phyloP scores from a whole-genome alignment of 2,113 vertebrate genomes.

The Passer montanus region DNA sequence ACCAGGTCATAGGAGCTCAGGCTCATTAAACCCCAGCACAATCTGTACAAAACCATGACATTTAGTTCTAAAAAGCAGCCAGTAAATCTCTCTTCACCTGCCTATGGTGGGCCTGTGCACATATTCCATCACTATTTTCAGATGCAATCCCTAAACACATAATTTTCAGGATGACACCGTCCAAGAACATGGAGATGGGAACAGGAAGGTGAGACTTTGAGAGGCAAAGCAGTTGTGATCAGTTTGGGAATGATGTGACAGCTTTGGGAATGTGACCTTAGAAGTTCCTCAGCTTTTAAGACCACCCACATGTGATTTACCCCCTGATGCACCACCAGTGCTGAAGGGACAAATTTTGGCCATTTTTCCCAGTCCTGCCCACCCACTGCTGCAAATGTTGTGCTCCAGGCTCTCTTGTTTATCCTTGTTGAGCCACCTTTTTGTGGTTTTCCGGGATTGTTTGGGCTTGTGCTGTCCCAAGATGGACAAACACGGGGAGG shows the following conservation, averaged over 20 bases:
- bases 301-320: background rate
- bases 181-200: background rate
- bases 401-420: background rate
- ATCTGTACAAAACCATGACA: background rate
- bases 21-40: background rate
- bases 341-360: background rate
- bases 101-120: fast-evolving
- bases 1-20: background rate
- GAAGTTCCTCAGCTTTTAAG: background rate
- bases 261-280: background rate
- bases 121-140: background rate
- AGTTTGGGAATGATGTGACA: background rate
- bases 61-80: background rate
- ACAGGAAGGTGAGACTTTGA: background rate
- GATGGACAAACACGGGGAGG: background rate
- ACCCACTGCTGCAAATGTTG: background rate
- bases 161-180: background rate
- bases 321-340: background rate
- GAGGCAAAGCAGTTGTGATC: background rate
- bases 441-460: background rate
- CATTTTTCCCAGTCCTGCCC: background rate
- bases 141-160: background rate
- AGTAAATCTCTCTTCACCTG: background rate
- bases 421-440: background rate
- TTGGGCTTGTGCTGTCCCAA: background rate